Base-by-base conservation (phyloP, 2,113 vertebrate genomes). In the Sinocyclocheilus anophthalmus region DNA sequence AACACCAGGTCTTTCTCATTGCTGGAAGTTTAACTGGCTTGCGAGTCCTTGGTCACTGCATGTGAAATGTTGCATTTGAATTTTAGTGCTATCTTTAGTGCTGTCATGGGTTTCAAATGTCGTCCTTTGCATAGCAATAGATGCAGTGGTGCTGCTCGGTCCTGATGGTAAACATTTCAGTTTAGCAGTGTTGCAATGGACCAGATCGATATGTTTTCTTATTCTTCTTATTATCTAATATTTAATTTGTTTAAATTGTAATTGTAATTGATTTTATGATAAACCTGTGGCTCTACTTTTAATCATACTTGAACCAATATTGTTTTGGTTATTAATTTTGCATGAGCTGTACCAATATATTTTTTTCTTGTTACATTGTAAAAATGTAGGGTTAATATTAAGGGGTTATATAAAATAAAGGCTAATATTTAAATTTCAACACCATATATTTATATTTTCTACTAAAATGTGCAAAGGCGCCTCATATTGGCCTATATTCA, bases 261-360 rank as follows among this genome's bases (percentile, higher is more conserved):
- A 91, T 91, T 26, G 26, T 26, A 26, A 26, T 26, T 26, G 87
- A 39, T 37, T 8, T 4, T 93, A 86, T 90, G 75, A 87, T 82
- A 87, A 76, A 91, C 90, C 91, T 93, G 18, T 22, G 26, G 26
- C 3, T 69, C 42, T 42, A 42, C 14, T 76, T 53, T 7, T 76
- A 30, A 53, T 57, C 4, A 55, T 37, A 9, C 5, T 18, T 24
- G 6, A 11, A 5, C 8, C n/a, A 63, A 10, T 79, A 37, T 73
- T 45, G 50, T 45, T 70, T 37, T 20, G 33, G 14, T 37, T 37
- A 20, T 30, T 67, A 0, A 61, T 55, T 37, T 33, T 16, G 7
- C 16, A 70, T 20, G 16, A 9, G 3, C 30, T 33, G 30, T 37
- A 20, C 67, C 3, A 0, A 4, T 20, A 18, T 53, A 53, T 1